phyloP scores from a whole-genome alignment of 2,797 vertebrate genomes.

The Aeoliscus strigatus region DNA sequence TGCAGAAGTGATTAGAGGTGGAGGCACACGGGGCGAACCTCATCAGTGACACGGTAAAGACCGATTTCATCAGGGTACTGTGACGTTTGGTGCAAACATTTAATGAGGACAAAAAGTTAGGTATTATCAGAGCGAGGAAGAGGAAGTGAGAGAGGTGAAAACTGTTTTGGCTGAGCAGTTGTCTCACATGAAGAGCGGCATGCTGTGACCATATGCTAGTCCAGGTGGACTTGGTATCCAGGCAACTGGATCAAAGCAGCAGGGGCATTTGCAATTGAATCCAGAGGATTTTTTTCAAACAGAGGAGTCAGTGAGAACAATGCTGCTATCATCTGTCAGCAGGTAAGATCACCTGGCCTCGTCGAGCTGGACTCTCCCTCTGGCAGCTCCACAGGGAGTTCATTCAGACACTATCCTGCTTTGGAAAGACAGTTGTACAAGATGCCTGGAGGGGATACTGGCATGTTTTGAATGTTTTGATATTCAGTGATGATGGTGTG shows the following conservation, averaged over 20 bases:
- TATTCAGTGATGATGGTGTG: conserved; percentile 31
- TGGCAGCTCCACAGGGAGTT: conserved; percentile 62
- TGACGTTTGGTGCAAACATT: too few species aligned
- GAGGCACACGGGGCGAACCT: conserved; percentile 34
- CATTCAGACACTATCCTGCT: conserved; percentile 49
- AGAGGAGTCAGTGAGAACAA: conserved; percentile 67
- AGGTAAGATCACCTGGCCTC: conserved; percentile 68
- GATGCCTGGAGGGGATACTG: conserved; percentile 52
- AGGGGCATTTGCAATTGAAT: conserved; percentile 64
- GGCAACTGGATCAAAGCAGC: conserved; percentile 75
- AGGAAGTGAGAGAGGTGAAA: conserved; percentile 27
- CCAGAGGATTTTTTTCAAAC: conserved; percentile 69
- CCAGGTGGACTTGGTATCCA: conserved; percentile 77
- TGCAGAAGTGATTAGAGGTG: conserved; percentile 58
- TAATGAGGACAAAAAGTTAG: conserved; percentile 14
- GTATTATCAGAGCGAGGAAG: conserved; percentile 21
- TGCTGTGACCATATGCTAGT: conserved; percentile 78
- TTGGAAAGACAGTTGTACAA: conserved; percentile 41
- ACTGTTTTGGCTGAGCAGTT: conserved; percentile 59
- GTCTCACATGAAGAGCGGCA: conserved; percentile 70
- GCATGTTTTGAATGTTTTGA: conserved; percentile 50
- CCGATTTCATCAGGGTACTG: too few species aligned
- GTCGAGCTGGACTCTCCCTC: conserved; percentile 52
- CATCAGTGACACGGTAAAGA: conserved; percentile 52
- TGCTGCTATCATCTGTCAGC: conserved; percentile 66